A percentile compares a stretch with the other conserved stretches of the same genome.
These are phyloP conservation scores for Agriotes lineatus DNA, from an alignment of 2,888 invertebrate genomes.

Conservation along the genomic window DNA sequence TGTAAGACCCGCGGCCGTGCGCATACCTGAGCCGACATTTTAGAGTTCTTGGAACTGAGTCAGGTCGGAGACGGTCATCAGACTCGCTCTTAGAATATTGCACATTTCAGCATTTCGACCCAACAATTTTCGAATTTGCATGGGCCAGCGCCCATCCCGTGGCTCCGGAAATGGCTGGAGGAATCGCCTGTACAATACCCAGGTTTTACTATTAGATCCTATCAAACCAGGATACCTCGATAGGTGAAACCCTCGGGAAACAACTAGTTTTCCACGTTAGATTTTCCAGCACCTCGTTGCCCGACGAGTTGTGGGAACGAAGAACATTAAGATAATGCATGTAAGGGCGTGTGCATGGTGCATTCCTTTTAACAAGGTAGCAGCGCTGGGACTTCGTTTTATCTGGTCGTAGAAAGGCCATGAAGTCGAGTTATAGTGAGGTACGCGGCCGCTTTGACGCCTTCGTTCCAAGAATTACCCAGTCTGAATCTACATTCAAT, in stretches of 20 bases:
- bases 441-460: slow-evolving; percentile 61
- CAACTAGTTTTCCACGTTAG: no score
- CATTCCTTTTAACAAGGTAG: slow-evolving; percentile 39
- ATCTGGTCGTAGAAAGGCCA: slow-evolving; percentile 40
- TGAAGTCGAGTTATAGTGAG: slow-evolving; percentile 38
- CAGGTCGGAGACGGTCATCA: slow-evolving; percentile 61
- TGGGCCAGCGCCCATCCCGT: no score
- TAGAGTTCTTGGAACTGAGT: slow-evolving; percentile 59
- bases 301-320: not conserved
- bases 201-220: no score
- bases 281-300: no score
- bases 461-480: slow-evolving; percentile 59
- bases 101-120: slow-evolving; percentile 35
- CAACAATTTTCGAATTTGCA: slow-evolving; percentile 13
- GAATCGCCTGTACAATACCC: no score
- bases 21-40: slow-evolving; percentile 55
- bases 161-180: no score
- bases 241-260: no score
- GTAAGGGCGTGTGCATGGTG: not conserved
- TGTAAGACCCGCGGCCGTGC: slow-evolving; percentile 52
- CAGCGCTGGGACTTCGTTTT: slow-evolving; percentile 29
- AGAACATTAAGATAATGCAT: not conserved
- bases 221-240: no score
- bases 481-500: slow-evolving; percentile 59
- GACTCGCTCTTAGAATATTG: slow-evolving; percentile 52